Evolutionary conservation across 2,888 invertebrate species (phyloP), one percentile per base, ranked within the genome.

Genomic region (Geotrupes spiniger): DNA sequence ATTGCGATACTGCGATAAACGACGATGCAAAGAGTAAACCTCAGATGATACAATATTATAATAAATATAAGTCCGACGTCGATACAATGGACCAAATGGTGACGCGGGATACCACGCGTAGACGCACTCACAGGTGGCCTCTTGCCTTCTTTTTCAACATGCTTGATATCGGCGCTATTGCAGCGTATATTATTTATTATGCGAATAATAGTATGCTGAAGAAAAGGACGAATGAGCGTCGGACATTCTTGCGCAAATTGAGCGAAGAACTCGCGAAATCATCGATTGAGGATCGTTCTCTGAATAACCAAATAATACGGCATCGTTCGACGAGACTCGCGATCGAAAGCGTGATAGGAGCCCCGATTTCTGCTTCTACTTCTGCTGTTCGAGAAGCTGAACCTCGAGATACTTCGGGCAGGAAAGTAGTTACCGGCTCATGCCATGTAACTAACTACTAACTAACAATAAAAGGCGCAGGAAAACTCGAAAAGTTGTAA

Each of bases 21-120:
- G 38, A 41, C 46, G 37, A 21, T 42, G 29, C 28, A 15, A 52
- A 47, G 57, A 61, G 42, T 4, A 42, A 42, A 21, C 57, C 58
- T 9, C 43, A 59, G 37, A 56, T 61, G 15, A 58, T 60, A 38
- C 6, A 15, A 15, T 58, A 49, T 53, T 59, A 58, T 31, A 60
- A 61, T 48, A 45, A 47, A 46, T 46, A 38, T 10, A 60, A 61
- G 48, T 37, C 41, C 48, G 54, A 53, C 5, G 56, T 58, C 1
- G 56, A 54, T 33, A 54, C 42, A 2, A 57, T 56, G 57, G 57
- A 59, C 36, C 53, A 54, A 44, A 53, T 59, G 51, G 27, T 49
- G 1, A 25, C 28, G 1, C 33, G 49, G 42, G 56, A 59, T 29
- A 54, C 54, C 3, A 12, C 27, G 2, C 10, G 27, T 11, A 11